Conservation (phyloP, 1,140 invertebrate species). For the Drosophila albomicans region DNA sequence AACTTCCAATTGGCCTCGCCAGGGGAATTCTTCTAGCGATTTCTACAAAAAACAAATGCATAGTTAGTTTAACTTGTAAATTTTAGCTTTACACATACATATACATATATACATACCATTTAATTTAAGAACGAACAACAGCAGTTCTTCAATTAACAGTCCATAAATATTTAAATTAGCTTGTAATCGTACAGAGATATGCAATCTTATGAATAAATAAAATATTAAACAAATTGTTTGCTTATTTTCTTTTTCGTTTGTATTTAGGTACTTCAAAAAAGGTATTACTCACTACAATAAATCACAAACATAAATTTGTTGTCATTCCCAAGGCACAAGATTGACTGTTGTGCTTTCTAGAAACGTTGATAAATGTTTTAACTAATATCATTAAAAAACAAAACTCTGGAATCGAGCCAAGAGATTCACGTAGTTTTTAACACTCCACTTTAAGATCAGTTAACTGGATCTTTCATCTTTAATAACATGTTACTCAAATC, state of each 20-base stretch:
- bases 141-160: slow-evolving; percentile 76
- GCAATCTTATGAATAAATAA: slow-evolving; percentile 63
- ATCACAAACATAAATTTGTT: no score
- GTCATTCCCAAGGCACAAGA: no score
- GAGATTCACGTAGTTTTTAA: no score
- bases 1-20: slow-evolving; percentile 49
- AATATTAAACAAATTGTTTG: slow-evolving; percentile 46
- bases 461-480: no score
- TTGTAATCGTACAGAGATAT: slow-evolving; percentile 73
- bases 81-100: slow-evolving; percentile 76
- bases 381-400: no score
- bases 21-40: slow-evolving; percentile 64
- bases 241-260: background rate
- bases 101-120: slow-evolving; percentile 37
- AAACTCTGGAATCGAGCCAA: no score
- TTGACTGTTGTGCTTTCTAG: no score
- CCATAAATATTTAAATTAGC: slow-evolving; percentile 83
- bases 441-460: no score
- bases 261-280: background rate
- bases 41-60: slow-evolving; percentile 61
- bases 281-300: background rate
- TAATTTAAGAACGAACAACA: slow-evolving; percentile 70
- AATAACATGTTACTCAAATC: no score
- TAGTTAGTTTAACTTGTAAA: slow-evolving; percentile 84
- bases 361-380: no score